phyloP scores from a whole-genome alignment of 2,888 invertebrate genomes.

The Ophraella communa region DNA sequence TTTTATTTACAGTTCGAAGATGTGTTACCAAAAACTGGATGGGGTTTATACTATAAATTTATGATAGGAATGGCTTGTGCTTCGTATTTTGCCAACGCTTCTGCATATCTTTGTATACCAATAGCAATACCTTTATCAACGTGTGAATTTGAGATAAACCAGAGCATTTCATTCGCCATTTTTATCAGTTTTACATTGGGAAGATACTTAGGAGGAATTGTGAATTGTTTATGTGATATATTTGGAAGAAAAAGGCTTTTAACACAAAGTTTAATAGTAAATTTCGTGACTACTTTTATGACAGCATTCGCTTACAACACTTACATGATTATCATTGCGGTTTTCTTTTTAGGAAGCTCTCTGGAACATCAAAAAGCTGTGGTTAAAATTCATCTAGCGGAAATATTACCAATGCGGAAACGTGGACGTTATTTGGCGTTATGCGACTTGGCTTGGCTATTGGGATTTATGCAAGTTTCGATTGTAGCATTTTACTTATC shows the following conservation, averaged over 20 bases:
- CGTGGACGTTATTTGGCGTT: conserved; percentile 56
- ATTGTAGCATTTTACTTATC: conserved; percentile 38
- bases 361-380: conserved; percentile 53
- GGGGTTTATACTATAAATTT: conserved; percentile 55
- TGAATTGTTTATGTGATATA: conserved; percentile 55
- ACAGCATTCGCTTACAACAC: conserved; percentile 57
- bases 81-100: conserved; percentile 45
- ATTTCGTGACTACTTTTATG: conserved; percentile 55
- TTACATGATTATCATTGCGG: conserved; percentile 52
- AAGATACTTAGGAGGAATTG: conserved; percentile 53
- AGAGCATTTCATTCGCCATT: conserved; percentile 36
- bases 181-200: conserved; percentile 50
- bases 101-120: conserved; percentile 47
- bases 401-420: conserved; percentile 55
- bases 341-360: conserved; percentile 55
- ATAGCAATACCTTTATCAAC: conserved; percentile 51
- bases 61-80: conserved; percentile 48
- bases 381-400: conserved; percentile 57
- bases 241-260: conserved; percentile 57
- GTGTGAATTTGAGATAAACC: conserved; percentile 45
- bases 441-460: conserved; percentile 56
- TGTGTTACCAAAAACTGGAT: conserved; percentile 41
- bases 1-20: conserved; percentile 29
- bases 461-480: conserved; percentile 52
- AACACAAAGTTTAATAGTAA: conserved; percentile 52